Conservation (phyloP, 2,888 invertebrate genomes). For the Apodemia mormo region DNA sequence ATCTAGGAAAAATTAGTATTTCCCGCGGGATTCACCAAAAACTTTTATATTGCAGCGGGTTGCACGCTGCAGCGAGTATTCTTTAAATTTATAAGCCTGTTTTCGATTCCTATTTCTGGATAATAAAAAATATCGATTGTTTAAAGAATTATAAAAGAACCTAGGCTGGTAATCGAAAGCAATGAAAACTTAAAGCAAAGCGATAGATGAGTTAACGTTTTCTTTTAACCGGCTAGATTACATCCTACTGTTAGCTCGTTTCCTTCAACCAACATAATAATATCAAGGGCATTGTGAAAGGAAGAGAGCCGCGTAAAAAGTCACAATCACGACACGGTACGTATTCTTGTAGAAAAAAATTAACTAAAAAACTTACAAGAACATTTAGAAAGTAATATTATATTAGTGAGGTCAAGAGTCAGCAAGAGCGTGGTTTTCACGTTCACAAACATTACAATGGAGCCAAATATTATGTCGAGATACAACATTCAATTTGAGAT, state of each 20-base stretch:
- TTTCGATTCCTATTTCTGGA: too few relatives aligned
- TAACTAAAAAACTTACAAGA: slow-evolving; percentile 46
- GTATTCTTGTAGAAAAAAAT: slow-evolving; percentile 33
- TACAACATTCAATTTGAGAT: not conserved
- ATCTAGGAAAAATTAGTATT: too few relatives aligned
- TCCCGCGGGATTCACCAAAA: too few relatives aligned
- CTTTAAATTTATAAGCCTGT: too few relatives aligned
- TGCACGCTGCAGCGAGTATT: too few relatives aligned
- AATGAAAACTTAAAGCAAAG: too few relatives aligned
- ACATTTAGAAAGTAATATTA: slow-evolving; percentile 63
- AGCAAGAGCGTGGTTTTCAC: slow-evolving; percentile 7
- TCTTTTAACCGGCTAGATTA: not conserved
- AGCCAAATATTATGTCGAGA: not conserved
- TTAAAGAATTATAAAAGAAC: too few relatives aligned
- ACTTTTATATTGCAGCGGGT: too few relatives aligned
- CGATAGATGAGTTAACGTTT: too few relatives aligned
- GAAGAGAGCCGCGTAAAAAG: slow-evolving; percentile 12
- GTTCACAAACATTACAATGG: not conserved
- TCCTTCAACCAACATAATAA: not conserved
- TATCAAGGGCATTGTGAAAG: slow-evolving; percentile 7
- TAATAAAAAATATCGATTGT: too few relatives aligned
- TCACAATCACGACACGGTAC: slow-evolving; percentile 46
- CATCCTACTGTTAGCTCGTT: not conserved
- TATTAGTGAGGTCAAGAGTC: slow-evolving; percentile 50
- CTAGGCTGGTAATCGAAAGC: too few relatives aligned